phyloP scores from a whole-genome alignment of 2,113 vertebrate genomes.

The Indicator indicator region DNA sequence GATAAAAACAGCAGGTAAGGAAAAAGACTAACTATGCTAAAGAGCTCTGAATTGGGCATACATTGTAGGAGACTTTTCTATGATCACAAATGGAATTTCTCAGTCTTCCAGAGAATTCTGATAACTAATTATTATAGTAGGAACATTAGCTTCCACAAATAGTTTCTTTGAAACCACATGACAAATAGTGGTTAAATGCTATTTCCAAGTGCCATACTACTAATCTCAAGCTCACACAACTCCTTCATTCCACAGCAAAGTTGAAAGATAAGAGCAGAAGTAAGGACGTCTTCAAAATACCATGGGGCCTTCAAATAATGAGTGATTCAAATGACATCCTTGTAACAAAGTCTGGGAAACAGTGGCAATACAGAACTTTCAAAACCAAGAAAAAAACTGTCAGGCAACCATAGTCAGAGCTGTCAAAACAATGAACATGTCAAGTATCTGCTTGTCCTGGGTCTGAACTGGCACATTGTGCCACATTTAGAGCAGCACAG shows the following conservation, averaged over 20 bases:
- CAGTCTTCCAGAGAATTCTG: background rate
- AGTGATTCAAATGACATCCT: background rate
- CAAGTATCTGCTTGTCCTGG: background rate
- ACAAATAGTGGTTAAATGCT: background rate
- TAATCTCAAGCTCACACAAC: background rate
- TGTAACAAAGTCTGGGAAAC: background rate
- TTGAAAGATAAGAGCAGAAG: background rate
- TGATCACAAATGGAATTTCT: background rate
- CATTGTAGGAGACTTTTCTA: background rate
- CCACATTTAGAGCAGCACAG: background rate
- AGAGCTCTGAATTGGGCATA: background rate
- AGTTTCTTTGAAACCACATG: background rate
- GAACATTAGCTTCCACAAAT: background rate
- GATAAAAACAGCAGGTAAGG: background rate
- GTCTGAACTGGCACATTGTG: background rate
- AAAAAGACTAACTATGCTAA: background rate
- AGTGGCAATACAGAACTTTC: background rate
- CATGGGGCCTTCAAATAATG: background rate
- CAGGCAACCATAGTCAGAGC: background rate
- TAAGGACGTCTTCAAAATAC: background rate
- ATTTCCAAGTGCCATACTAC: background rate
- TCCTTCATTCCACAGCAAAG: background rate
- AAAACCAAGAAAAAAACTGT: background rate
- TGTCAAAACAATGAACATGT: background rate
- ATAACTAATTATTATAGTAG: background rate